Conservation (phyloP, 2,888 invertebrate genomes). For the Cephus sareptanus region DNA sequence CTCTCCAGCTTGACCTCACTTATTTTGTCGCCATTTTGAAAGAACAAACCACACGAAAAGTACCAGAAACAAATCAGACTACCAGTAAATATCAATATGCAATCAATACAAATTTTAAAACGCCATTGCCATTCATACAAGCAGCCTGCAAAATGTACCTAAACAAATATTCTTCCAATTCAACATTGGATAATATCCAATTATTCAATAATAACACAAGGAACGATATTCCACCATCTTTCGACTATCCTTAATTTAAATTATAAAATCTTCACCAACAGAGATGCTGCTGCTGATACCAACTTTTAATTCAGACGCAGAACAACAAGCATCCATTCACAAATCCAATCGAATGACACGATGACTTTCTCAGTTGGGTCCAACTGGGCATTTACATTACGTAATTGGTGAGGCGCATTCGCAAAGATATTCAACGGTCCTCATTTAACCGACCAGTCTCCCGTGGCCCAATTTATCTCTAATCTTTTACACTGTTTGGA, state of each 20-base stretch:
- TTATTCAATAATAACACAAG: not conserved
- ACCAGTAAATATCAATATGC: not conserved
- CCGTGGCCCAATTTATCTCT: conserved; percentile 7
- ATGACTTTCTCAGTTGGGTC: not conserved
- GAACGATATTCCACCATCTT: not conserved
- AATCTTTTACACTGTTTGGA: conserved; percentile 33
- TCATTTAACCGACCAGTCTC: not conserved
- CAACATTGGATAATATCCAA: not conserved
- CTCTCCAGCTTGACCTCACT: not conserved
- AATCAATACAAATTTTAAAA: conserved; percentile 31
- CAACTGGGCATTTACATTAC: not conserved
- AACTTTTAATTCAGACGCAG: not conserved
- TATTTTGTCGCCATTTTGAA: not conserved
- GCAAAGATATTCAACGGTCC: not conserved
- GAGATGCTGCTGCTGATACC: not conserved
- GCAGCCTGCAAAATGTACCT: not conserved
- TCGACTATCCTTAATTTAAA: not conserved
- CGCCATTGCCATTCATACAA: conserved; percentile 29
- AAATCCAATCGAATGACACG: not conserved
- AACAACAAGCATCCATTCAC: not conserved
- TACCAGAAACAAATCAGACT: not conserved
- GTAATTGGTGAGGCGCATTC: not conserved
- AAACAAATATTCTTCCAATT: not conserved
- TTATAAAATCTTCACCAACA: no score
- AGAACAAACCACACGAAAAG: not conserved